Base-by-base conservation (phyloP, 2,797 vertebrate genomes). In the Hybognathus amarus region DNA sequence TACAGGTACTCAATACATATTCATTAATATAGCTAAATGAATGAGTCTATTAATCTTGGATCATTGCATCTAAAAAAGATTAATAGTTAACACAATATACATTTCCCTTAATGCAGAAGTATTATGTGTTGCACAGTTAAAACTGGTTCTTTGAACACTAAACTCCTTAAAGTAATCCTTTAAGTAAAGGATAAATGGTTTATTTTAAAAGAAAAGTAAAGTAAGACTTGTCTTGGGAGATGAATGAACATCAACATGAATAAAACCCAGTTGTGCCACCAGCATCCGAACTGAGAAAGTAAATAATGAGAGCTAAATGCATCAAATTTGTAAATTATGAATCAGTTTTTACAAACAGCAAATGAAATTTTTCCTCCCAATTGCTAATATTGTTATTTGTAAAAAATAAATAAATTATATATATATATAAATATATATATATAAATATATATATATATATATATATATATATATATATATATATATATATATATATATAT, bases 161-260 rank as follows among this genome's bases (percentile, higher is more conserved):
- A 70, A 33, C 24, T 24, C 13, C 18, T 70, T 8, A 22, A 38
- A 70, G n/a, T 8, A 38, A 56, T 38, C 11, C 2, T 59, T 59
- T 59, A 59, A 24, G n/a, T 42, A 79, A 74, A 56, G 20, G 8
- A n/a, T 33, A 38, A 33, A 59, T 70, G 40, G 36, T 70, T 70
- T n/a, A 33, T 59, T 59, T 12, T 54, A 22, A 30, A 59, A 27
- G 15, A 42, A 20, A 56, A n/a, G 64, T 66, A 40, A 79, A 59
- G 36, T 80, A 36, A 54, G 40, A 4, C 36, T 59, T 38, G n/a
- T 45, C 54, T 71, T 17, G n/a, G 17, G 33, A 0, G 4, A 76
- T 38, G 4, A 56, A 42, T 59, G 10, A 42, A 33, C n/a, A 56
- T 45, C 20, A 61, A 9, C 36, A 52, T 40, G 3, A 7, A 30